These are phyloP conservation scores for Montifringilla adamsi DNA, from an alignment of 2,113 vertebrate species.

Conservation along the genomic window DNA sequence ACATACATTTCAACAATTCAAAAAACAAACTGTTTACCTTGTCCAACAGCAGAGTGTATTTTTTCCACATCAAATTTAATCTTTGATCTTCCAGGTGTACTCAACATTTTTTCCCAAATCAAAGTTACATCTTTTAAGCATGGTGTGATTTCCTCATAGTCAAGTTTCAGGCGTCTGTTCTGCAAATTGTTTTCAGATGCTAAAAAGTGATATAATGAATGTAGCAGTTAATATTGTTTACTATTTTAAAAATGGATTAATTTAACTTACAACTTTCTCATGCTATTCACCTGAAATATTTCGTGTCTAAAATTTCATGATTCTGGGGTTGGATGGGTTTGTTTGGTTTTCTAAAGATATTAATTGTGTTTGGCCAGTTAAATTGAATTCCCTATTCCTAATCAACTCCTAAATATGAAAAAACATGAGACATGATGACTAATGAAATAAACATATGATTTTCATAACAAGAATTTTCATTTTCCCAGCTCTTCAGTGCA, in stretches of 20 bases:
- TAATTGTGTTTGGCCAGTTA: not conserved
- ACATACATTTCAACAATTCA: not conserved
- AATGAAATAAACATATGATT: not conserved
- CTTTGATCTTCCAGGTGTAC: constrained; percentile 84
- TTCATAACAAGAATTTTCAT: not conserved
- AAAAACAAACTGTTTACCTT: constrained; percentile 75
- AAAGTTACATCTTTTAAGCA: constrained; percentile 93
- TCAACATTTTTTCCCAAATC: constrained; percentile 96
- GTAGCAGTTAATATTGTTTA: not conserved
- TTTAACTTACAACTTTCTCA: not conserved
- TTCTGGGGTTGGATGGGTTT: not conserved
- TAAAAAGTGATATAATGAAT: constrained; percentile 28
- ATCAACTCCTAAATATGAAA: not conserved
- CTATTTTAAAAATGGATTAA: not conserved
- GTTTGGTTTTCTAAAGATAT: not conserved
- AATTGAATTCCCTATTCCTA: not conserved
- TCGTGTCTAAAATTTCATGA: not conserved
- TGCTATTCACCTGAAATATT: not conserved
- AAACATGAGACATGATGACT: not conserved
- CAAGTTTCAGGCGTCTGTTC: constrained; percentile 92
- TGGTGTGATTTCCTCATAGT: constrained; percentile 96
- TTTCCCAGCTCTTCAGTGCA: not conserved
- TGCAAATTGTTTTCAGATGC: constrained; percentile 91
- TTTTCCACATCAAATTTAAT: constrained; percentile 88
- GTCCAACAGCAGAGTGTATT: constrained; percentile 87